These are phyloP conservation scores for Karalla daura DNA, from an alignment of 2,797 vertebrate species.

Conservation along the genomic window DNA sequence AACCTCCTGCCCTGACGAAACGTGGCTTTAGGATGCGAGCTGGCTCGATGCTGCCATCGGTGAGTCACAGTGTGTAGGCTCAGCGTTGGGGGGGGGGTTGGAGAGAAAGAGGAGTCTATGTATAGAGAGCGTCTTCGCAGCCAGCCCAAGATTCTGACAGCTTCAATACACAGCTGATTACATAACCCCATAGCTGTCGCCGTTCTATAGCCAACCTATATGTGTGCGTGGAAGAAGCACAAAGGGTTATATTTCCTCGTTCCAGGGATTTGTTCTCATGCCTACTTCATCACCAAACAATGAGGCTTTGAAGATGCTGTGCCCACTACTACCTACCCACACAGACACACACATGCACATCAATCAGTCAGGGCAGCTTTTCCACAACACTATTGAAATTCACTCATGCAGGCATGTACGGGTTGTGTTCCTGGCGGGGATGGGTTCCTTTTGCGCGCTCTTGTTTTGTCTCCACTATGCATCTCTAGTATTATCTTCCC, in stretches of 20 bases:
- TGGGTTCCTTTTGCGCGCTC: neutral
- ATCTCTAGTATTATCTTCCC: slow-evolving; percentile 18
- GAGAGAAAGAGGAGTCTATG: slow-evolving; percentile 60
- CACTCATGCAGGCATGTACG: slow-evolving; percentile 55
- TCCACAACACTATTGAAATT: slow-evolving; percentile 56
- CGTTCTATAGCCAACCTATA: slow-evolving; percentile 52
- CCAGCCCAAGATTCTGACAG: slow-evolving; percentile 58
- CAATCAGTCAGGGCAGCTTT: slow-evolving; percentile 68
- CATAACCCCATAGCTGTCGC: slow-evolving; percentile 60
- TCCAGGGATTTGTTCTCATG: slow-evolving; percentile 54
- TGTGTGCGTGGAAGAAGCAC: slow-evolving; percentile 36
- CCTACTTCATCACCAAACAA: slow-evolving; percentile 53
- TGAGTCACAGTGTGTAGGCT: slow-evolving; percentile 73
- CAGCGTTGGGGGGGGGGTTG: slow-evolving; percentile 4
- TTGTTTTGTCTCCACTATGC: slow-evolving; percentile 15
- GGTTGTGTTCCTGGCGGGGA: slow-evolving; percentile 30
- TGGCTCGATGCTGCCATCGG: slow-evolving; percentile 17
- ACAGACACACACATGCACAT: slow-evolving; percentile 23
- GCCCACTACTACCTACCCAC: slow-evolving; percentile 50
- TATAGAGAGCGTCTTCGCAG: slow-evolving; percentile 56
- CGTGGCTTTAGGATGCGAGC: too few relatives aligned
- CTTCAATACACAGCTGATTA: slow-evolving; percentile 59
- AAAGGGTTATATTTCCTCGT: slow-evolving; percentile 43
- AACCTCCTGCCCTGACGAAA: too few relatives aligned
- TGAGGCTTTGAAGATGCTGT: slow-evolving; percentile 60